Evolutionary conservation across 2,888 invertebrate genomes (phyloP), one percentile per base, ranked within the genome.

Genomic region (Agrochola circellaris): DNA sequence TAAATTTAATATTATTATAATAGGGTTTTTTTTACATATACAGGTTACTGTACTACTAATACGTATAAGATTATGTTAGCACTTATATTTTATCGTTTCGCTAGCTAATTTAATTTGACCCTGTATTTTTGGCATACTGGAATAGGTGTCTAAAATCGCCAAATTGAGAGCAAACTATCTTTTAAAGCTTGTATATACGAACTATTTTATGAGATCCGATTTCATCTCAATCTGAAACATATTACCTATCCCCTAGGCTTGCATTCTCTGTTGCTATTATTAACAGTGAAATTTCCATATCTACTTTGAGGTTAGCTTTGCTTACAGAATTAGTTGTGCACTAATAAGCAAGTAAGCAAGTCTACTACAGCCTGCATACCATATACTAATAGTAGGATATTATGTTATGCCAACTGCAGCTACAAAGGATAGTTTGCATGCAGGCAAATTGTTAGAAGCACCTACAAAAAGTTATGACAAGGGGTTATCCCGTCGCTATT

Each of bases 261-360:
- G 30, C 26, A 54, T 79, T 26, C 61, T n/a, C 17, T 23, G 13
- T 61, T 45, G 54, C 15, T 79, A 45, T 61, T 79, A 79, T 54
- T 62, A 54, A 7, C 30, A 15, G 17, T 54, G 34, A 45, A n/a
- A 45, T 79, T 61, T 77, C 34, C 9, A 20, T 62, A 58, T 34
- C 30, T 34, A 23, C 48, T 58, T 17, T 20, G 20, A n/a, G 38
- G 3, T 30, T 30, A 48, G 71, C 20, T 79, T 62, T 62, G 80
- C 34, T 72, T 68, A 56, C 15, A 48, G 9, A 71, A 62, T 71
- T 80, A 62, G 45, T 71, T 79, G 2, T 38, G 71, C 72, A 30
- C 30, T 60, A 60, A n/a, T 11, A 34, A 62, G 17, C 38, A 60
- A 42, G 38, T 45, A 34, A 61, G 60, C 42, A 56, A 11, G 54